Conservation (phyloP, 2,113 vertebrate genomes). For the Brienomyrus longianalis region DNA sequence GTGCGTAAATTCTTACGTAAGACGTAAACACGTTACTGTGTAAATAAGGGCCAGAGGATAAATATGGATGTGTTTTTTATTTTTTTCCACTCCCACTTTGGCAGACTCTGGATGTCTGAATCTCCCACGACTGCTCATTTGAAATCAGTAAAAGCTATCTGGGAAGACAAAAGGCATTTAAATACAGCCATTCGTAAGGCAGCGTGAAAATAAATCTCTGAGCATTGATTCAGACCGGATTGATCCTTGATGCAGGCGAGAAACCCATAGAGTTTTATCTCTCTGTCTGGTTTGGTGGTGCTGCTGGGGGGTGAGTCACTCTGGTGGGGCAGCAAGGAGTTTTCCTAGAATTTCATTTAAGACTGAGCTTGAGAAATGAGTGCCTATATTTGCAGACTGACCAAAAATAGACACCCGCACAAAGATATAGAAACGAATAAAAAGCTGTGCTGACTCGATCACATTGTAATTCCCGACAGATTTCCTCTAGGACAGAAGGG, state of each 20-base stretch:
- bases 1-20: not conserved
- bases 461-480: not conserved
- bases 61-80: not conserved
- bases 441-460: not conserved
- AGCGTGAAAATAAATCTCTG: not conserved
- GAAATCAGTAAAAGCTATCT: constrained; percentile 11
- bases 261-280: not conserved
- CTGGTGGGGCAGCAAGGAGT: not conserved
- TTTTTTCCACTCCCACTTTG: not conserved
- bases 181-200: not conserved
- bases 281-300: not conserved
- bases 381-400: not conserved
- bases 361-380: not conserved
- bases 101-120: not conserved
- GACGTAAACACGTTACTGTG: not conserved
- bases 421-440: not conserved
- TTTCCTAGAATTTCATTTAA: not conserved
- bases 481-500: not conserved
- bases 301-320: not conserved
- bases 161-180: not conserved
- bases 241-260: not conserved
- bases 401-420: not conserved
- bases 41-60: not conserved
- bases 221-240: not conserved
- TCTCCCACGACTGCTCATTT: not conserved